Conservation (phyloP, 2,797 vertebrate genomes). For the Cottoperca gobio region DNA sequence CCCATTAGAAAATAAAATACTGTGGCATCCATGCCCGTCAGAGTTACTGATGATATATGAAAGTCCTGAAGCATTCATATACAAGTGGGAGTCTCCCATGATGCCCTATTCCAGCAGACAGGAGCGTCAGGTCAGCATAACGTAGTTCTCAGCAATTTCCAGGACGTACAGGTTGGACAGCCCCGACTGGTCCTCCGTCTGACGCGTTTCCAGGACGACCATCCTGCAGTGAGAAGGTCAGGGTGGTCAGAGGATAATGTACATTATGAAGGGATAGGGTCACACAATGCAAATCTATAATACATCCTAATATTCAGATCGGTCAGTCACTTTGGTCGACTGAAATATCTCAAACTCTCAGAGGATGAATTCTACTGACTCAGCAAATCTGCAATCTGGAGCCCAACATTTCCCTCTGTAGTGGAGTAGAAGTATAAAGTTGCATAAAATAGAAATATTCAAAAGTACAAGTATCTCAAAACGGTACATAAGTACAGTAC, state of each 20-base stretch:
- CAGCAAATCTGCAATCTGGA: too few relatives aligned
- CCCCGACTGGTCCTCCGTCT: constrained; percentile 81
- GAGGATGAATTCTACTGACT: too few relatives aligned
- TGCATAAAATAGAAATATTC: not conserved
- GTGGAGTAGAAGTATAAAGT: not conserved
- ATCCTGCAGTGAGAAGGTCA: constrained; percentile 77
- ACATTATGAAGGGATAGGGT: not conserved
- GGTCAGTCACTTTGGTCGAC: not conserved
- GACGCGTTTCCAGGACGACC: constrained; percentile 88
- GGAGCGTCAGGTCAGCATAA: constrained; percentile 72
- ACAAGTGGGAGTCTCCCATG: constrained; percentile 51
- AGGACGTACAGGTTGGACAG: constrained; percentile 90
- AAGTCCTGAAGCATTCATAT: not conserved
- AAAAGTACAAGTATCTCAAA: not conserved
- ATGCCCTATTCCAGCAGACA: not conserved
- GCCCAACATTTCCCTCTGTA: not conserved
- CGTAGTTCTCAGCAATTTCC: constrained; percentile 82
- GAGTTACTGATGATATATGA: not conserved
- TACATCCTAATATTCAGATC: not conserved
- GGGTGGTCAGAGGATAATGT: not conserved
- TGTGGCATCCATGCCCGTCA: not conserved
- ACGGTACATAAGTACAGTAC: not conserved
- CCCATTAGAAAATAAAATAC: constrained; percentile 27
- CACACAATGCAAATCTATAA: not conserved
- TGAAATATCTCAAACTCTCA: not conserved